Evolutionary conservation across 2,888 invertebrate species (phyloP).

Genomic region (Iphiclides podalirius): DNA sequence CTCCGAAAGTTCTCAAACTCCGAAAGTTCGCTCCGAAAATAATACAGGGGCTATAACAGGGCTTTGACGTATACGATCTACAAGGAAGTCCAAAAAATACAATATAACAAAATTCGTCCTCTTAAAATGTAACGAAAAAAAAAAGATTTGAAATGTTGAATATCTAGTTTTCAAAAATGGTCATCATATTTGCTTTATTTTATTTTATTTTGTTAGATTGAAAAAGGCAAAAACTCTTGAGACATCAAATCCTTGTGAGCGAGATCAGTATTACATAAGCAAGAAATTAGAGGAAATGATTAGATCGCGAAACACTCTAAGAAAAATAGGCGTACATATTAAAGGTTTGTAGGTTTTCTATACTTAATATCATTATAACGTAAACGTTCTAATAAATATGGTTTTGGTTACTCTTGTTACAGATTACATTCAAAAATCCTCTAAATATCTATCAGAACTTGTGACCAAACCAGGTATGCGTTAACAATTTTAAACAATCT

Average conservation of each 20-base stretch:
- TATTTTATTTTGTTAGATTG: constrained; percentile 35
- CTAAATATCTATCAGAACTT: constrained; percentile 51
- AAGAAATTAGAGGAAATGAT: constrained; percentile 58
- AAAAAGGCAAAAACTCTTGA: constrained; percentile 45
- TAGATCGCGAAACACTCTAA: constrained; percentile 47
- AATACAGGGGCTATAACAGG: too few relatives aligned
- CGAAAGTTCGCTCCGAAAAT: too few relatives aligned
- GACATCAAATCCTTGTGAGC: constrained; percentile 40
- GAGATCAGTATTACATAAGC: constrained; percentile 40
- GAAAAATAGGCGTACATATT: constrained; percentile 53
- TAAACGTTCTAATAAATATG: too few relatives aligned
- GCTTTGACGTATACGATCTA: too few relatives aligned
- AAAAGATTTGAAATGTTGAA: too few relatives aligned
- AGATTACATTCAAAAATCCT: constrained; percentile 56
- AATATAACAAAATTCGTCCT: too few relatives aligned
- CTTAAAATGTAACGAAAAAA: too few relatives aligned
- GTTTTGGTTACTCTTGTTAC: constrained; percentile 18
- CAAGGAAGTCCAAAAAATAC: too few relatives aligned
- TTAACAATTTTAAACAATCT: constrained; percentile 3
- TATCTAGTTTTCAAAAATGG: too few relatives aligned
- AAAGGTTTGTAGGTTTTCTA: constrained; percentile 45
- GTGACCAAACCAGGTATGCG: constrained; percentile 56
- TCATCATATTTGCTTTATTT: too few relatives aligned
- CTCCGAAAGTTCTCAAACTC: too few relatives aligned
- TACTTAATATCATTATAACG: too few relatives aligned